phyloP scores from a whole-genome alignment of 2,113 vertebrate species.

The Tachysurus fulvidraco region DNA sequence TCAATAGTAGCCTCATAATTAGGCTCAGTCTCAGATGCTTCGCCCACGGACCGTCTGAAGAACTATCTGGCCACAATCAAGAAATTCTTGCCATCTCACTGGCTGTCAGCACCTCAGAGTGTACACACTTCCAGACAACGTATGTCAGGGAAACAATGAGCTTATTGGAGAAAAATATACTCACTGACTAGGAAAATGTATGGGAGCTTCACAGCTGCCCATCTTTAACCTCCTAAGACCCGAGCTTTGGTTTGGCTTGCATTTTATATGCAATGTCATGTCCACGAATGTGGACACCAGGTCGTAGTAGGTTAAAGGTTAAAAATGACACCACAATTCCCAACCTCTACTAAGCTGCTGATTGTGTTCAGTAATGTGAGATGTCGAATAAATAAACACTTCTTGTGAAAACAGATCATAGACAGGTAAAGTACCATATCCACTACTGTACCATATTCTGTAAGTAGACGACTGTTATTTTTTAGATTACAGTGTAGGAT shows the following conservation, averaged over 20 bases:
- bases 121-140: not conserved
- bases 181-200: not conserved
- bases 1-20: not conserved
- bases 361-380: not conserved
- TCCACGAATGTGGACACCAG: too few species aligned
- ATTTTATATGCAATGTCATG: too few species aligned
- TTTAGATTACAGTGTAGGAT: not conserved
- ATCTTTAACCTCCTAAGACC: too few species aligned
- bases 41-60: constrained; percentile 5
- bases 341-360: not conserved
- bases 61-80: constrained; percentile 7
- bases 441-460: not conserved
- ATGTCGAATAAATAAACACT: not conserved
- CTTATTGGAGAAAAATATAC: not conserved
- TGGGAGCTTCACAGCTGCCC: not conserved
- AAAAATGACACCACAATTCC: not conserved
- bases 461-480: too few species aligned
- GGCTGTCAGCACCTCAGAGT: not conserved
- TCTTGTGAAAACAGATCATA: not conserved
- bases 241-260: too few species aligned
- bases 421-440: not conserved
- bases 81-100: constrained; percentile 5
- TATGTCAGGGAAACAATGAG: not conserved
- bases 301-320: too few species aligned
- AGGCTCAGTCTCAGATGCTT: constrained; percentile 3